Evolutionary conservation across 2,797 vertebrate species (phyloP).

Genomic region (Lepus townsendii): DNA sequence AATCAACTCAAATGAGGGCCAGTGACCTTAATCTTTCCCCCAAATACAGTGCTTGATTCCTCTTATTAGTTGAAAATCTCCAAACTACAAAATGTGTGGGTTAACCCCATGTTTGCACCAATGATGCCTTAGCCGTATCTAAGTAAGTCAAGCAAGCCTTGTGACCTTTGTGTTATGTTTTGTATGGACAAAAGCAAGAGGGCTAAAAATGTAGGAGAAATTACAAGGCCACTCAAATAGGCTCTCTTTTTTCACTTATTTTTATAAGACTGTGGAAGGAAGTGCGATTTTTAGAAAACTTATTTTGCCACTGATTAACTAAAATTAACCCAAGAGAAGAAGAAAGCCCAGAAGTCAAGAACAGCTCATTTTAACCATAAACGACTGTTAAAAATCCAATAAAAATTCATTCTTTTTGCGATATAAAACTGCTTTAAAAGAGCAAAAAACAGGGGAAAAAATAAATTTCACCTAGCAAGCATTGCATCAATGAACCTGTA

Average conservation of each 20-base stretch:
- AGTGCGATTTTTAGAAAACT: constrained; percentile 14
- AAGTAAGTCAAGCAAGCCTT: constrained; percentile 83
- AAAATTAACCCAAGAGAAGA: constrained; percentile 65
- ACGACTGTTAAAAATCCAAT: constrained; percentile 64
- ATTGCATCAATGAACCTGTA: background rate
- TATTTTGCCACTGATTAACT: constrained; percentile 68
- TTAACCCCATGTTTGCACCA: constrained; percentile 77
- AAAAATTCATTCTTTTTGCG: constrained; percentile 53
- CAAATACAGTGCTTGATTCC: constrained; percentile 86
- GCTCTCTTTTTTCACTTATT: constrained; percentile 57
- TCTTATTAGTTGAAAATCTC: constrained; percentile 84
- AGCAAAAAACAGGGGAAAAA: constrained; percentile 43
- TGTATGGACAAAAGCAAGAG: constrained; percentile 59
- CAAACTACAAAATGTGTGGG: constrained; percentile 81
- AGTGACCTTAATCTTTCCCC: constrained; percentile 94
- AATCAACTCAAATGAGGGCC: constrained; percentile 94
- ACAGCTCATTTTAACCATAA: constrained; percentile 61
- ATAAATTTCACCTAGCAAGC: constrained; percentile 46
- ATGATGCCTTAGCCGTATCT: constrained; percentile 76
- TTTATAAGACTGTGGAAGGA: constrained; percentile 67
- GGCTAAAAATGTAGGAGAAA: constrained; percentile 53
- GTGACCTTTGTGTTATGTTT: constrained; percentile 81
- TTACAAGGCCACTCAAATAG: constrained; percentile 58
- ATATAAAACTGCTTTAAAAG: constrained; percentile 43
- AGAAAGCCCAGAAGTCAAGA: constrained; percentile 60